These are phyloP conservation scores for Agrotis clavis DNA, from an alignment of 2,888 invertebrate species.

Conservation along the genomic window DNA sequence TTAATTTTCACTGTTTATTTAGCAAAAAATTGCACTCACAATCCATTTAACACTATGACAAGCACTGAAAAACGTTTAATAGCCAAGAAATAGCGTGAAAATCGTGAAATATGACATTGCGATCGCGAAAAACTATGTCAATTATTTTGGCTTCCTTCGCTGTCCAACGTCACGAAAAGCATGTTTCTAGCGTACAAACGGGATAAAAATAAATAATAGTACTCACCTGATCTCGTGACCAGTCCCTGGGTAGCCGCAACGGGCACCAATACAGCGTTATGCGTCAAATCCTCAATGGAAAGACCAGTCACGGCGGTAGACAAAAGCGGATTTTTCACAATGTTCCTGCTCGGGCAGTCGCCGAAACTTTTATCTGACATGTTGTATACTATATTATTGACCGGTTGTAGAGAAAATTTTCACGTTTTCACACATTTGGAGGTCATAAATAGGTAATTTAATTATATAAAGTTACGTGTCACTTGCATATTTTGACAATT, in stretches of 20 bases:
- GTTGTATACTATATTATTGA: slow-evolving; percentile 73
- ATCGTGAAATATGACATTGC: slow-evolving; percentile 72
- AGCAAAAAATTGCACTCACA: slow-evolving; percentile 19
- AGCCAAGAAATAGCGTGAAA: slow-evolving; percentile 55
- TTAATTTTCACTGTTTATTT: slow-evolving; percentile 25
- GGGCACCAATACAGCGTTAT: slow-evolving; percentile 93
- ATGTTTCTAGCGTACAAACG: slow-evolving; percentile 70
- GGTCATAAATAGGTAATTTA: slow-evolving; percentile 89
- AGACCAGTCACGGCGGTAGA: slow-evolving; percentile 94
- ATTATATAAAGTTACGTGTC: slow-evolving; percentile 90
- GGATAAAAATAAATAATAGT: slow-evolving; percentile 82
- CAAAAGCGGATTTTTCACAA: slow-evolving; percentile 93
- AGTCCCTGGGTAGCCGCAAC: slow-evolving; percentile 87
- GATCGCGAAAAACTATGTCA: slow-evolving; percentile 64
- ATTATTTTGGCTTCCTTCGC: slow-evolving; percentile 71
- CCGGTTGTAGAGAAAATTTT: slow-evolving; percentile 81
- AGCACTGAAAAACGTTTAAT: slow-evolving; percentile 41
- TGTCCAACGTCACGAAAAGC: slow-evolving; percentile 74
- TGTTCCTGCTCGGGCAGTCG: slow-evolving; percentile 83
- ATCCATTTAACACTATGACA: slow-evolving; percentile 41
- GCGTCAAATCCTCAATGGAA: slow-evolving; percentile 94
- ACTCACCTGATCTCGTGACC: slow-evolving; percentile 85
- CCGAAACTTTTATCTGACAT: slow-evolving; percentile 90
- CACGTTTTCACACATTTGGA: slow-evolving; percentile 88
- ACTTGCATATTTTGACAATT: slow-evolving; percentile 88